phyloP scores from a whole-genome alignment of 2,888 invertebrate genomes.

The Pammene aurita region DNA sequence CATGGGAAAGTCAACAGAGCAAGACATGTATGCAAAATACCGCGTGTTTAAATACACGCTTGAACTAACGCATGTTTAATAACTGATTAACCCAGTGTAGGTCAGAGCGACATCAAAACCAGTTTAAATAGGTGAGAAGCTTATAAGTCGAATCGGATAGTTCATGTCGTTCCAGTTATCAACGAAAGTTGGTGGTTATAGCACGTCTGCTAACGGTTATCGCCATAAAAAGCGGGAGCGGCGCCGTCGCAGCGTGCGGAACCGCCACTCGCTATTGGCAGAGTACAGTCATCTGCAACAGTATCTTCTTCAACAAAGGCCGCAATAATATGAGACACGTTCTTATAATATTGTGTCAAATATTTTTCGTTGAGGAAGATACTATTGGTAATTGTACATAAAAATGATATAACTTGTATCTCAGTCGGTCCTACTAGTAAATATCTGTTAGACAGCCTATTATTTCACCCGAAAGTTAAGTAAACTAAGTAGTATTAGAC shows the following conservation, averaged over 20 bases:
- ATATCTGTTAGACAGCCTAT: too few relatives aligned
- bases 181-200: slow-evolving; percentile 55
- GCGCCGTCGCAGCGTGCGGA: slow-evolving; percentile 13
- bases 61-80: slow-evolving; percentile 27
- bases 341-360: too few relatives aligned
- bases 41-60: slow-evolving; percentile 14
- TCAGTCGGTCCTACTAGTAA: too few relatives aligned
- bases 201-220: slow-evolving; percentile 50
- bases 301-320: too few relatives aligned
- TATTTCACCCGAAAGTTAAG: too few relatives aligned
- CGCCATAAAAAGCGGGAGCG: slow-evolving; percentile 41
- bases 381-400: too few relatives aligned
- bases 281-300: too few relatives aligned
- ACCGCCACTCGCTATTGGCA: not conserved
- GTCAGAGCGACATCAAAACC: slow-evolving; percentile 27
- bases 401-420: too few relatives aligned
- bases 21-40: slow-evolving; percentile 15
- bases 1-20: slow-evolving; percentile 25
- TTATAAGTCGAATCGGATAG: slow-evolving; percentile 30
- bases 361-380: too few relatives aligned
- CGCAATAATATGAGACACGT: too few relatives aligned
- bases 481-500: too few relatives aligned
- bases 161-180: slow-evolving; percentile 47
- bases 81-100: slow-evolving; percentile 24
- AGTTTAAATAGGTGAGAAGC: slow-evolving; percentile 17